Evolutionary conservation across 92 coral and sea anemone species (phyloP).

Genomic region (Palythoa heliodiscus): DNA sequence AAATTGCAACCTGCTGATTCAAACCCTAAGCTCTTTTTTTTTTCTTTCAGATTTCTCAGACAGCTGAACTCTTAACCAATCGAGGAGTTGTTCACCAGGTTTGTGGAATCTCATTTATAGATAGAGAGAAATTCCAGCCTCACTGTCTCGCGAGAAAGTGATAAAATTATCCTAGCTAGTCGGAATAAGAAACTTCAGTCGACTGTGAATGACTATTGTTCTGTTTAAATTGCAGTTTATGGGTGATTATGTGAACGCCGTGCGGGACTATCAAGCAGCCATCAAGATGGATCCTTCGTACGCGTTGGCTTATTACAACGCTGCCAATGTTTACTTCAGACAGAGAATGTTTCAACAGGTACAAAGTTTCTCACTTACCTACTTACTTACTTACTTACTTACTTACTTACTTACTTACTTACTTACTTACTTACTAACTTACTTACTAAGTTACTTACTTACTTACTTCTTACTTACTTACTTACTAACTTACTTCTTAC

Average conservation of each 20-base stretch:
- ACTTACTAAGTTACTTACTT: no score
- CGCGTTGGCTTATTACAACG: slow-evolving; percentile 93
- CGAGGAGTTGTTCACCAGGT: slow-evolving; percentile 99
- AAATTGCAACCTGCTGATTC: neutral
- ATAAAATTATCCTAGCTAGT: no score
- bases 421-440: no score
- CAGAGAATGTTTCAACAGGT: slow-evolving; percentile 98
- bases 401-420: no score
- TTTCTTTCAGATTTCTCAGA: slow-evolving; percentile 83
- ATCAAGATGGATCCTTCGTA: slow-evolving; percentile 86
- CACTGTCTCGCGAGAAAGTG: no score
- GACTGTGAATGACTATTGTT: no score
- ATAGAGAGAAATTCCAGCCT: no score
- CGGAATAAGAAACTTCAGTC: no score
- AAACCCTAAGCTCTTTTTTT: no score
- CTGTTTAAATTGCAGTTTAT: slow-evolving; percentile 67
- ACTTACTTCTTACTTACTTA: no score
- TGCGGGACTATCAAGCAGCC: slow-evolving; percentile 98
- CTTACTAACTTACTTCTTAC: no score
- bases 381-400: no score
- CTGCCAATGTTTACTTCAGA: slow-evolving; percentile 94
- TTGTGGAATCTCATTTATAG: neutral
- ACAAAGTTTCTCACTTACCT: neutral
- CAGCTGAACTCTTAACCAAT: slow-evolving; percentile 92
- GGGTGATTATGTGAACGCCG: slow-evolving; percentile 95